phyloP scores from a whole-genome alignment of 2,888 invertebrate species.

The Acanthosepion esculentum region DNA sequence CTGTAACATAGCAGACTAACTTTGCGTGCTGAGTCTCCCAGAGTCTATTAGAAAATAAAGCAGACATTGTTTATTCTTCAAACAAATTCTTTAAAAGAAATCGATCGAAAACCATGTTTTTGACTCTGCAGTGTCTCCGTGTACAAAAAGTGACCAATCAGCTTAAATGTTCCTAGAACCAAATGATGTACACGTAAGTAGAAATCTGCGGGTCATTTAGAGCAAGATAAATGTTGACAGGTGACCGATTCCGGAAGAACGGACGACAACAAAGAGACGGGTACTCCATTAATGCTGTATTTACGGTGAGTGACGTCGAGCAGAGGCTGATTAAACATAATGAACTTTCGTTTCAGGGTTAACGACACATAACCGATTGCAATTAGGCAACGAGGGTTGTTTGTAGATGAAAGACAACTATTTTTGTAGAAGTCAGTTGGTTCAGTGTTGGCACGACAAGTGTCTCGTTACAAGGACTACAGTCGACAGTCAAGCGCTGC shows the following conservation, averaged over 20 bases:
- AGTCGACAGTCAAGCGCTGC: too few species aligned
- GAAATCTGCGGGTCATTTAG: not conserved
- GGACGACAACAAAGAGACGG: not conserved
- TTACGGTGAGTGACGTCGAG: not conserved
- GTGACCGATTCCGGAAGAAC: not conserved
- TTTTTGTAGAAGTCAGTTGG: not conserved
- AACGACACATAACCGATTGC: not conserved
- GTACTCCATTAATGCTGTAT: not conserved
- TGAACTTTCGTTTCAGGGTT: not conserved
- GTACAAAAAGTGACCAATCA: not conserved
- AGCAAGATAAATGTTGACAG: not conserved
- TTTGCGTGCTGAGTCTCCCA: not conserved
- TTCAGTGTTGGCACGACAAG: not conserved
- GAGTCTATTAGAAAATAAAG: not conserved
- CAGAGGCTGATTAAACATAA: not conserved
- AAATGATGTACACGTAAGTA: not conserved
- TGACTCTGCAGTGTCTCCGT: not conserved
- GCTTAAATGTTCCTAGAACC: not conserved
- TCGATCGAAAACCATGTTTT: not conserved
- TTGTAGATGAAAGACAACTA: not conserved
- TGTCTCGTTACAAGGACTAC: not conserved
- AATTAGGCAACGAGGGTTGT: not conserved
- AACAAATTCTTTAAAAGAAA: not conserved
- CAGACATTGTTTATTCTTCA: not conserved
- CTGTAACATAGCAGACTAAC: not conserved